Evolutionary conservation across 1,140 invertebrate species (phyloP).

Genomic region (Leptonema lineaticorne): DNA sequence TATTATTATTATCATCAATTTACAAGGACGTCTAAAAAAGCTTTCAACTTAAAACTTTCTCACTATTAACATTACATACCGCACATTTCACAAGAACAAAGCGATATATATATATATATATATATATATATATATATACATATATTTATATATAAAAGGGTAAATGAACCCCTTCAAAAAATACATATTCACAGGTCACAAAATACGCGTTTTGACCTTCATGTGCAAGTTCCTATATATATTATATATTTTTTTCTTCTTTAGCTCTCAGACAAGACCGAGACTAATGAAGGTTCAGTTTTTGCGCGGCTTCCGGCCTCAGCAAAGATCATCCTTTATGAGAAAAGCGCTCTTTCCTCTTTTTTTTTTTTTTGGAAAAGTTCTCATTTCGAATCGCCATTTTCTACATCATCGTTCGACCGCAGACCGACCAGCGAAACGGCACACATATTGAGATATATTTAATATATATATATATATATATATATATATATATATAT

Average conservation of each 20-base stretch:
- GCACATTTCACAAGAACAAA: too few relatives aligned
- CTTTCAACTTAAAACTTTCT: too few relatives aligned
- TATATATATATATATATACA: background rate
- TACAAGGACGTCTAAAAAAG: too few relatives aligned
- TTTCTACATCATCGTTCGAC: background rate
- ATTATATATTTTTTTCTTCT: too few relatives aligned
- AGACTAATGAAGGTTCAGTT: constrained; percentile 19
- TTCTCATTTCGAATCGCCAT: background rate
- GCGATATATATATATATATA: background rate
- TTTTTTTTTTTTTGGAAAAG: background rate
- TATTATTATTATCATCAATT: too few relatives aligned
- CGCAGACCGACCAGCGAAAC: too few relatives aligned
- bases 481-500: too few relatives aligned
- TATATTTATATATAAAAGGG: too few relatives aligned
- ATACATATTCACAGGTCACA: background rate
- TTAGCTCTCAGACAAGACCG: constrained; percentile 5
- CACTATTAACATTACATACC: too few relatives aligned
- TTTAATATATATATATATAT: too few relatives aligned
- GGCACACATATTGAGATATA: too few relatives aligned
- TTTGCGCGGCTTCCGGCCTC: constrained; percentile 7
- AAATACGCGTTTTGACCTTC: background rate
- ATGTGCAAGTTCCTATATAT: background rate
- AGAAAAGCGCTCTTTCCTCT: background rate
- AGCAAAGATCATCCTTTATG: background rate
- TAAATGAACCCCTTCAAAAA: too few relatives aligned